Evolutionary conservation across 1,140 invertebrate genomes (phyloP).

Genomic region (Drosophila lowei): DNA sequence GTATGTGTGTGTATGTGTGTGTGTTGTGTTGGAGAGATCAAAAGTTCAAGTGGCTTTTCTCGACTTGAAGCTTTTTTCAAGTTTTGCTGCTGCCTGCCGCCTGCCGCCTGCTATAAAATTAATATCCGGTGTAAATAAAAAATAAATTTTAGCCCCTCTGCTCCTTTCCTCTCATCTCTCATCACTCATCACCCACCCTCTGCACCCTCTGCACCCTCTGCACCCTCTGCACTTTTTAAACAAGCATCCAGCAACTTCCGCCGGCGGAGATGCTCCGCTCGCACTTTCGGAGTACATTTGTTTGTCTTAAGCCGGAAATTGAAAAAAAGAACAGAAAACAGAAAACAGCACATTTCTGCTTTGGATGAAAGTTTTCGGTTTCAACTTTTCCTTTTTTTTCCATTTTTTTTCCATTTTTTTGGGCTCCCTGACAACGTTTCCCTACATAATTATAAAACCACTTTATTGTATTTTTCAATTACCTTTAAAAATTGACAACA

Average conservation of each 20-base stretch:
- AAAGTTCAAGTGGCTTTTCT: slow-evolving; percentile 47
- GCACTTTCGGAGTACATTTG: slow-evolving; percentile 67
- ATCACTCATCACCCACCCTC: background rate
- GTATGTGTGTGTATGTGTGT: slow-evolving; percentile 9
- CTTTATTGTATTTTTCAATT: slow-evolving; percentile 81
- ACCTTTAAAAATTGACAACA: slow-evolving; percentile 80
- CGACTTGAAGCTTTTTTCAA: slow-evolving; percentile 65
- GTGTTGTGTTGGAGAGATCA: slow-evolving; percentile 52
- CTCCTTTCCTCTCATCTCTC: background rate
- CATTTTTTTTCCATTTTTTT: background rate
- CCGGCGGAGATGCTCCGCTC: slow-evolving; percentile 44
- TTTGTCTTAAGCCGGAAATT: slow-evolving; percentile 81
- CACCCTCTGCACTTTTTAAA: slow-evolving; percentile 51
- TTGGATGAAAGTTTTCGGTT: slow-evolving; percentile 58
- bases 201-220: too few species aligned
- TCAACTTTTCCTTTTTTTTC: slow-evolving; percentile 41
- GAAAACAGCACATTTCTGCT: slow-evolving; percentile 35
- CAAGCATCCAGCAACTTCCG: slow-evolving; percentile 73
- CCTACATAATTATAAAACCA: slow-evolving; percentile 70
- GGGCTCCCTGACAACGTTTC: slow-evolving; percentile 8
- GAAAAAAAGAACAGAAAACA: slow-evolving; percentile 71
- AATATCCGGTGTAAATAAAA: slow-evolving; percentile 81
- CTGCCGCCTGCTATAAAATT: slow-evolving; percentile 72
- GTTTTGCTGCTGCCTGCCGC: slow-evolving; percentile 42
- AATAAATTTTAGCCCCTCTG: slow-evolving; percentile 47